Conservation (phyloP, 2,888 invertebrate species). For the Lymantria monacha region DNA sequence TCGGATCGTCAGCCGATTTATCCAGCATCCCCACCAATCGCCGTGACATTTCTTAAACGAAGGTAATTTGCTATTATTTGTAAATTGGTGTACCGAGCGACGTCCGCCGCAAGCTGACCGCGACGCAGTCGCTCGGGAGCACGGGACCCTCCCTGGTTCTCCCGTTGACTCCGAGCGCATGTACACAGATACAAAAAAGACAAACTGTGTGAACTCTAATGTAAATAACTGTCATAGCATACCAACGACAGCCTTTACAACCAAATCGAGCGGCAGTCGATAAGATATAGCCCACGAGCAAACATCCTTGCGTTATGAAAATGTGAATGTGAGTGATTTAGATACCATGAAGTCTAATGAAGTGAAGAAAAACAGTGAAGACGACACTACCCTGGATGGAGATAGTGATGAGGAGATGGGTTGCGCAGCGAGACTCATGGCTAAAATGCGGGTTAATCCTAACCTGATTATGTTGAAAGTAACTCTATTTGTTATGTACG, state of each 20-base stretch:
- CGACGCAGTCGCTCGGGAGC: conserved; percentile 70
- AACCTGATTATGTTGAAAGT: conserved; percentile 91
- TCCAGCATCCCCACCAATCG: conserved; percentile 78
- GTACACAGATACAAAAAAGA: conserved; percentile 17
- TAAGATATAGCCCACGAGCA: conserved; percentile 65
- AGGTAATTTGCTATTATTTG: conserved; percentile 81
- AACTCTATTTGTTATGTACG: conserved; percentile 91
- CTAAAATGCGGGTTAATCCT: conserved; percentile 85
- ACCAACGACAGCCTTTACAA: conserved; percentile 48
- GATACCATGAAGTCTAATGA: conserved; percentile 67
- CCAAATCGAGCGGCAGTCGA: conserved; percentile 69
- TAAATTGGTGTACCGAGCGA: conserved; percentile 75
- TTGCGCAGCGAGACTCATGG: conserved; percentile 70
- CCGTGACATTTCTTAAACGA: conserved; percentile 80
- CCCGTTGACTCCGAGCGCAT: conserved; percentile 51
- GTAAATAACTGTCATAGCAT: conserved; percentile 62
- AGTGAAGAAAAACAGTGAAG: conserved; percentile 72
- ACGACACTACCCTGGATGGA: conserved; percentile 71
- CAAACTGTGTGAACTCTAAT: conserved; percentile 42
- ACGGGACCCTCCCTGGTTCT: conserved; percentile 63
- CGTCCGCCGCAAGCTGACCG: conserved; percentile 64
- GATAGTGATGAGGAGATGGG: conserved; percentile 62
- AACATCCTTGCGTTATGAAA: conserved; percentile 58
- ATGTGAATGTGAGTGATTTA: conserved; percentile 49
- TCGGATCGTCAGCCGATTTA: conserved; percentile 76